Percentiles rank a stretch among this genome's conserved stretches.
Evolutionary conservation across 2,888 invertebrate species (phyloP).

Genomic region (Machimus atricapillus): DNA sequence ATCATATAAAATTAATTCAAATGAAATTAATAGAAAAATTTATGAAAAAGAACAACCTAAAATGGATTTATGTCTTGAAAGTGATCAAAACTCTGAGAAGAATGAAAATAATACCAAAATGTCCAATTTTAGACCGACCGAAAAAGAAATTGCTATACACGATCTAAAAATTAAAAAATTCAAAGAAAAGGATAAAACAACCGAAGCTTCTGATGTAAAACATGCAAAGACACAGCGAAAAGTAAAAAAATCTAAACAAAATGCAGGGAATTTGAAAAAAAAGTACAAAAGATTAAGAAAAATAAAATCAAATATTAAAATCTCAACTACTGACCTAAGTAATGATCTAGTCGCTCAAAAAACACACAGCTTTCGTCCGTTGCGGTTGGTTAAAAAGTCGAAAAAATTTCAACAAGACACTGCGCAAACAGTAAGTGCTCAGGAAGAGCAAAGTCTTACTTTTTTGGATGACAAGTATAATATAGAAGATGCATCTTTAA

Average conservation of each 20-base stretch:
- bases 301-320: neutral
- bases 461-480: neutral
- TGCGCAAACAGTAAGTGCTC: neutral
- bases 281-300: neutral
- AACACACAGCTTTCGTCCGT: neutral
- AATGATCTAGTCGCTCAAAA: neutral
- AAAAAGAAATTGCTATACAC: neutral
- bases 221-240: neutral
- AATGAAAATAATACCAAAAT: neutral
- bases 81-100: neutral
- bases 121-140: neutral
- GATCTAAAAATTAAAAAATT: neutral
- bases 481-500: neutral
- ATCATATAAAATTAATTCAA: neutral
- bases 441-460: neutral
- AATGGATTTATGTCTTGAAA: neutral
- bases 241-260: neutral
- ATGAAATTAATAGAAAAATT: neutral
- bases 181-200: neutral
- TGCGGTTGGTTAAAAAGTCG: neutral
- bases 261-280: neutral
- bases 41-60: neutral
- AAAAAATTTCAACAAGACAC: neutral
- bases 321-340: neutral
- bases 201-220: neutral